Evolutionary conservation across 2,888 invertebrate genomes (phyloP).

Genomic region (Acleris sparsana): DNA sequence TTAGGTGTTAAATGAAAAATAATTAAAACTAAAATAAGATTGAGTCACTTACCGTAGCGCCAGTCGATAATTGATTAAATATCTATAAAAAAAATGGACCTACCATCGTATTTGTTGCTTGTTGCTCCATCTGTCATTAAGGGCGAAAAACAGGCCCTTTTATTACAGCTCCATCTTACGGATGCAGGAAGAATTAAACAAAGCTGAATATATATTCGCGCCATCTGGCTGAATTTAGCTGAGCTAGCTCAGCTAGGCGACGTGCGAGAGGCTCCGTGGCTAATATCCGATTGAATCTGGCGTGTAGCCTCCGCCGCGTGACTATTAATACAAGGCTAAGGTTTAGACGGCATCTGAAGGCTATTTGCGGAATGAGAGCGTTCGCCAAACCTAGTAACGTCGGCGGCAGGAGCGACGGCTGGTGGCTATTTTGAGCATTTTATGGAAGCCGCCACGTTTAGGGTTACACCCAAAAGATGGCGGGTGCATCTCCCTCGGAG

Average conservation of each 20-base stretch:
- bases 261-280: conserved; percentile 66
- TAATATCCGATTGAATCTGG: conserved; percentile 63
- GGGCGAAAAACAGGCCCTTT: conserved; percentile 38
- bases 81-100: conserved; percentile 13
- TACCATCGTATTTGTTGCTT: conserved; percentile 48
- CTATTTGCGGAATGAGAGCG: conserved; percentile 45
- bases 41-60: conserved; percentile 20
- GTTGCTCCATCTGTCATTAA: conserved; percentile 61
- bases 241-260: conserved; percentile 37
- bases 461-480: conserved; percentile 57
- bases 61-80: conserved; percentile 22
- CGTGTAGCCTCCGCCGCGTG: conserved; percentile 44
- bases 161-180: conserved; percentile 63
- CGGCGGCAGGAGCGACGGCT: conserved; percentile 45
- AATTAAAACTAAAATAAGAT: background rate
- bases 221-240: conserved; percentile 55
- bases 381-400: conserved; percentile 45
- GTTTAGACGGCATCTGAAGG: conserved; percentile 34
- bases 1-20: background rate
- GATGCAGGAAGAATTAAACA: conserved; percentile 48
- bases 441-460: conserved; percentile 43
- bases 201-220: conserved; percentile 47
- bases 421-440: conserved; percentile 60
- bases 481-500: conserved; percentile 46
- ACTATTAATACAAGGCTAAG: conserved; percentile 58